Evolutionary conservation across 1,140 invertebrate genomes (phyloP).

Genomic region (Drosophila setifemur): DNA sequence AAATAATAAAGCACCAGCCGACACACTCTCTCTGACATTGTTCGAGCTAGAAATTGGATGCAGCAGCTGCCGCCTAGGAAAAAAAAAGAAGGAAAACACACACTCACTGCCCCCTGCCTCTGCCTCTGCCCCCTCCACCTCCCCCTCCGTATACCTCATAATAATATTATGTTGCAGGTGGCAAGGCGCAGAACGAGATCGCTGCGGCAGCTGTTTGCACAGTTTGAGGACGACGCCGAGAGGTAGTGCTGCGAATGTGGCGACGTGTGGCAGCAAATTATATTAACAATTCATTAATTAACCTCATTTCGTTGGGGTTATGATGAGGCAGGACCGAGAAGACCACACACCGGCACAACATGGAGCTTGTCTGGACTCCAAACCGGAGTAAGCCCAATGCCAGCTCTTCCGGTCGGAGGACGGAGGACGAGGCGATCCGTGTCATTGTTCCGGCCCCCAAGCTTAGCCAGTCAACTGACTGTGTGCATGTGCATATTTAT

Average conservation of each 20-base stretch:
- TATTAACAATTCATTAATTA: slow-evolving; percentile 81
- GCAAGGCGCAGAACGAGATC: slow-evolving; percentile 68
- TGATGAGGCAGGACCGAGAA: slow-evolving; percentile 43
- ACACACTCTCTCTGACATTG: slow-evolving; percentile 46
- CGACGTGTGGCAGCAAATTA: slow-evolving; percentile 78
- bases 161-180: slow-evolving; percentile 79
- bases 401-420: not conserved
- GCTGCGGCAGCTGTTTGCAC: slow-evolving; percentile 64
- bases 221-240: slow-evolving; percentile 5
- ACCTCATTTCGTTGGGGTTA: slow-evolving; percentile 76
- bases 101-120: too few species aligned
- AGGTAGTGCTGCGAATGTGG: slow-evolving; percentile 47
- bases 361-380: slow-evolving; percentile 20
- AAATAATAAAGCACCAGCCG: slow-evolving; percentile 71
- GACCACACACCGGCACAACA: not conserved
- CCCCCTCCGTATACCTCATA: slow-evolving; percentile 37
- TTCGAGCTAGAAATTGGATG: slow-evolving; percentile 71
- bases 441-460: slow-evolving; percentile 65
- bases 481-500: slow-evolving; percentile 70
- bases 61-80: slow-evolving; percentile 64
- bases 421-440: slow-evolving; percentile 6
- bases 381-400: slow-evolving; percentile 29
- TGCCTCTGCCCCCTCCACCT: not conserved
- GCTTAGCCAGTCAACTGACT: slow-evolving; percentile 59
- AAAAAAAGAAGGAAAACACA: too few species aligned